Conservation (phyloP, 2,113 vertebrate species). For the Sinocyclocheilus rhinocerous region DNA sequence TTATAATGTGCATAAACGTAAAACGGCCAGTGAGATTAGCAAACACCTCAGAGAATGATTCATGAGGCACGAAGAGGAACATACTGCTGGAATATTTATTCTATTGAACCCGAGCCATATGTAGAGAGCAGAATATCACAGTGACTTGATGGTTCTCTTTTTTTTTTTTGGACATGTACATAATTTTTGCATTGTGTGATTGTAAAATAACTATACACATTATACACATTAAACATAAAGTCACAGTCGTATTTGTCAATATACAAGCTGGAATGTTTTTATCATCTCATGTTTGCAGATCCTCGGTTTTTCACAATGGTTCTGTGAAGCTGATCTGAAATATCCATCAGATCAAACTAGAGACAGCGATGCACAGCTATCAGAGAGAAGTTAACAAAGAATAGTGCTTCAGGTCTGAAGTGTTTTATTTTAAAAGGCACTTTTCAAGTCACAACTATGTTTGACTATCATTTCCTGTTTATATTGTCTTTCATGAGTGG, state of each 20-base stretch:
- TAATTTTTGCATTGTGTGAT: neutral
- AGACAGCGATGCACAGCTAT: neutral
- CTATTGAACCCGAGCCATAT: neutral
- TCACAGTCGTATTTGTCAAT: no score
- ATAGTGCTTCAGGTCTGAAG: conserved; percentile 1
- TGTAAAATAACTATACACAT: neutral
- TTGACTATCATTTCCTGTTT: conserved; percentile 69
- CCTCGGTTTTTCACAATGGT: neutral
- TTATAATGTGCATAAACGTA: neutral
- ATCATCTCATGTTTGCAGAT: neutral
- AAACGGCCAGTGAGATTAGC: conserved; percentile 31
- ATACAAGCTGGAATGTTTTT: no score
- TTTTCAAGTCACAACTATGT: conserved; percentile 65
- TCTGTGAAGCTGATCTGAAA: neutral
- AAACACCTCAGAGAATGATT: conserved; percentile 34
- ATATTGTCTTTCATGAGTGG: conserved; percentile 55
- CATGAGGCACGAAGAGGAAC: neutral
- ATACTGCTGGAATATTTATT: neutral
- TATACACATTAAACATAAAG: no score
- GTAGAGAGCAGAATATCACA: neutral
- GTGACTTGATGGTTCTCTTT: neutral
- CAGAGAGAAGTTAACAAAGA: neutral
- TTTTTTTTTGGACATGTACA: neutral
- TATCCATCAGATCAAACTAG: neutral
- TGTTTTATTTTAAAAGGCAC: neutral